Percentiles rank a stretch among this genome's conserved stretches.
Evolutionary conservation across 30 jellyfish, hydroid and myxozoan genomes (phyloP).

Genomic region (Nemopilema nomurai): DNA sequence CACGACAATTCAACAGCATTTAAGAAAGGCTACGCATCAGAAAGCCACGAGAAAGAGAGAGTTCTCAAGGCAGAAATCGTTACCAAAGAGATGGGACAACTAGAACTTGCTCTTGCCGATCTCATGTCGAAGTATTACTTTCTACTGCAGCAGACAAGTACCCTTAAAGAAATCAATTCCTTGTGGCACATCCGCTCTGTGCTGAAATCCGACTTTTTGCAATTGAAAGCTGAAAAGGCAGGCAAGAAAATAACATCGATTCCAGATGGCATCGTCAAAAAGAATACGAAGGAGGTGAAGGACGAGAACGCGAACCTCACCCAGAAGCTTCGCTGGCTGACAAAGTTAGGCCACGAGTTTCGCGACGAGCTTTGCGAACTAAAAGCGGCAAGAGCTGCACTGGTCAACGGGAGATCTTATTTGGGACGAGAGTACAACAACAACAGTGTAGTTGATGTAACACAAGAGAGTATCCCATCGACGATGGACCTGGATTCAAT

Average conservation of each 20-base stretch:
- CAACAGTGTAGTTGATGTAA: constrained; percentile 1
- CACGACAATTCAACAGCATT: constrained; percentile 57
- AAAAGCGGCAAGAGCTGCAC: constrained; percentile 31
- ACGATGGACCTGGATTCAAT: constrained; percentile 5
- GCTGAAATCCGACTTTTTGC: constrained; percentile 46
- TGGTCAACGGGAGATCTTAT: constrained; percentile 31
- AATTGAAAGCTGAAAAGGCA: neutral
- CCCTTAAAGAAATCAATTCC: constrained; percentile 56
- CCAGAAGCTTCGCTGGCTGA: constrained; percentile 66
- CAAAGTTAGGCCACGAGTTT: constrained; percentile 46
- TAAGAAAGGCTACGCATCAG: constrained; percentile 51
- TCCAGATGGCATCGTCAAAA: constrained; percentile 16
- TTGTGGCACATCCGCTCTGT: constrained; percentile 68
- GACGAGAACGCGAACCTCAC: constrained; percentile 18
- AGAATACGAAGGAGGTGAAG: constrained; percentile 27
- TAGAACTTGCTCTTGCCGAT: constrained; percentile 62
- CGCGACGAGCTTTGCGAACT: constrained; percentile 50
- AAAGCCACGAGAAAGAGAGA: constrained; percentile 48
- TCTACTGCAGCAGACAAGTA: constrained; percentile 56
- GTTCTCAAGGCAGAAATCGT: constrained; percentile 63
- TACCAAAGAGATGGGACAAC: constrained; percentile 67
- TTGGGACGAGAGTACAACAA: constrained; percentile 45
- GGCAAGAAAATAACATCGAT: neutral
- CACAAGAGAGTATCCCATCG: constrained; percentile 3
- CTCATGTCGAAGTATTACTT: constrained; percentile 54